Evolutionary conservation across 1,140 invertebrate genomes (phyloP).

Genomic region (Leptinotarsa defecta): DNA sequence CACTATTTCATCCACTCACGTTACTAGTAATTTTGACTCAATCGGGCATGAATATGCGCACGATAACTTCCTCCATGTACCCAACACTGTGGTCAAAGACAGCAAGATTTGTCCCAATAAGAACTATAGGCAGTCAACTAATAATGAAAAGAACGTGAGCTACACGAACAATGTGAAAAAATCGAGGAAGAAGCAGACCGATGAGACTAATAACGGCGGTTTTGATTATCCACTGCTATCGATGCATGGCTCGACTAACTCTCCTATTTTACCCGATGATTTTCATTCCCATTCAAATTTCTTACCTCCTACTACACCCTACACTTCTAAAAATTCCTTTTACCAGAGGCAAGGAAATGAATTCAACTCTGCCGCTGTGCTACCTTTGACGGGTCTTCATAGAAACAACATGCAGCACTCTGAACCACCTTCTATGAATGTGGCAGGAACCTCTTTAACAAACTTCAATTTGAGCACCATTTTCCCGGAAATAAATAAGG

Average conservation of each 20-base stretch:
- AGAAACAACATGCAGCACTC: slow-evolving; percentile 44
- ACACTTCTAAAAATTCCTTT: slow-evolving; percentile 52
- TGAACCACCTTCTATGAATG: slow-evolving; percentile 49
- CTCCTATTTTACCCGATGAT: slow-evolving; percentile 54
- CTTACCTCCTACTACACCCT: slow-evolving; percentile 49
- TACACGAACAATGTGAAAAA: slow-evolving; percentile 32
- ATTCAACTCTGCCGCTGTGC: slow-evolving; percentile 35
- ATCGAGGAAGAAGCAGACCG: slow-evolving; percentile 36
- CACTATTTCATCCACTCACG: slow-evolving; percentile 45
- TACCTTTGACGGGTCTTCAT: slow-evolving; percentile 43
- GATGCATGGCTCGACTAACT: slow-evolving; percentile 53
- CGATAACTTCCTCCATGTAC: slow-evolving; percentile 39
- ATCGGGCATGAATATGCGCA: slow-evolving; percentile 34
- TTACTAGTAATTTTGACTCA: slow-evolving; percentile 48
- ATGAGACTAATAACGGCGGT: slow-evolving; percentile 40
- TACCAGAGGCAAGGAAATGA: slow-evolving; percentile 44
- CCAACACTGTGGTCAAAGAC: slow-evolving; percentile 28
- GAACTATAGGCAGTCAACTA: slow-evolving; percentile 27
- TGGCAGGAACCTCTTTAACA: slow-evolving; percentile 62
- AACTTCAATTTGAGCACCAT: slow-evolving; percentile 73
- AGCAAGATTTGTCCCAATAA: slow-evolving; percentile 26
- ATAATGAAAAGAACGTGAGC: slow-evolving; percentile 35
- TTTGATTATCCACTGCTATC: slow-evolving; percentile 54
- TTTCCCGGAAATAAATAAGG: slow-evolving; percentile 73
- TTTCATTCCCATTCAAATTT: slow-evolving; percentile 51